Evolutionary conservation across 2,797 vertebrate genomes (phyloP).

Genomic region (Mycteria americana): DNA sequence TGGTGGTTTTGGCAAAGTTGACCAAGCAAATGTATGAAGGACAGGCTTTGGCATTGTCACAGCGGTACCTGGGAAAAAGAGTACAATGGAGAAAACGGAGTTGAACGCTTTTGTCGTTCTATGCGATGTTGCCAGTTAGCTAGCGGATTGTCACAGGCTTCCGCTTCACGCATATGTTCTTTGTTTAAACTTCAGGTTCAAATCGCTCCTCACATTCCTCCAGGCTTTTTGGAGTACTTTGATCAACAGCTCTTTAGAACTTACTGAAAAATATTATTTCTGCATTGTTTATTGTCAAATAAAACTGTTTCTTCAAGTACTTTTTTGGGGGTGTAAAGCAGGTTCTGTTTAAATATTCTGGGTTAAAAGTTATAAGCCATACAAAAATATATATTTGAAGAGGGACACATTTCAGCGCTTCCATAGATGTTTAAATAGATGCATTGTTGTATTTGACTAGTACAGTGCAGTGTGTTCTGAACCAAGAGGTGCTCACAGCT

Average conservation of each 20-base stretch:
- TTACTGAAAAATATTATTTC: background rate
- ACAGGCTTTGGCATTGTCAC: slow-evolving; percentile 60
- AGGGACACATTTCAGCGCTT: background rate
- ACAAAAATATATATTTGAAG: background rate
- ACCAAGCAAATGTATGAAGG: slow-evolving; percentile 22
- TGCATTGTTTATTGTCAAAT: background rate
- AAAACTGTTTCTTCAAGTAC: background rate
- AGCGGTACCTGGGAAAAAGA: slow-evolving; percentile 25
- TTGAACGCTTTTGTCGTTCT: background rate
- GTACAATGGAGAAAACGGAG: background rate
- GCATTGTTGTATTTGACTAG: background rate
- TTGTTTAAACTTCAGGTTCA: background rate
- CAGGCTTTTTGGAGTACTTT: background rate
- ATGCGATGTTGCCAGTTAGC: background rate
- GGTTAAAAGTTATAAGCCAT: background rate
- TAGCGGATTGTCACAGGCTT: background rate
- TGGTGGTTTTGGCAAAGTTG: background rate
- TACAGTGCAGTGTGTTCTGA: background rate
- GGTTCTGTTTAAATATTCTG: background rate
- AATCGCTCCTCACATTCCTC: background rate
- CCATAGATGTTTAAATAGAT: background rate
- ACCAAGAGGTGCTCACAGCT: background rate
- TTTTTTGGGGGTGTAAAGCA: background rate
- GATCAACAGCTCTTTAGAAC: background rate
- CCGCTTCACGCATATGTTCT: background rate